phyloP scores from a whole-genome alignment of 2,888 invertebrate genomes.

The Drosophila koepferae region DNA sequence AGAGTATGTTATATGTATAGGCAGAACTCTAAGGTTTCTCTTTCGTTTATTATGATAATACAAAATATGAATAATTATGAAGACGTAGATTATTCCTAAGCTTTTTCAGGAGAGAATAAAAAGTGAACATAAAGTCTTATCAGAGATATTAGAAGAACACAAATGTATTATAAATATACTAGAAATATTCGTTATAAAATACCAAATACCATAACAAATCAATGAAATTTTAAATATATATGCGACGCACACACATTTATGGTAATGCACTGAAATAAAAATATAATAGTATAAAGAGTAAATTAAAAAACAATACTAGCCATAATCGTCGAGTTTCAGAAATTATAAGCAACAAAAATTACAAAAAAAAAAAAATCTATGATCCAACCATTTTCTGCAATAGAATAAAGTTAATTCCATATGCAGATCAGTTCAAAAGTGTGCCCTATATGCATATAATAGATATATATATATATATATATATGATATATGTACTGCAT shows the following conservation, averaged over 20 bases:
- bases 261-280: neutral
- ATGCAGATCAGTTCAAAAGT: neutral
- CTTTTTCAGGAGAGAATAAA: neutral
- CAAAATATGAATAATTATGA: too few species aligned
- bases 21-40: neutral
- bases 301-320: too few species aligned
- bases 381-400: too few species aligned
- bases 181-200: neutral
- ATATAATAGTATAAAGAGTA: neutral
- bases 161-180: neutral
- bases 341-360: too few species aligned
- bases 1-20: neutral
- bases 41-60: neutral
- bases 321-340: neutral
- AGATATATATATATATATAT: neutral
- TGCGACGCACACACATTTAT: too few species aligned
- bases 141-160: neutral
- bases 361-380: too few species aligned
- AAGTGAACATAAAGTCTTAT: neutral
- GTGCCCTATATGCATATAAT: neutral
- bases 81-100: too few species aligned
- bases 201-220: neutral
- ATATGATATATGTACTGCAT: neutral
- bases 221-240: neutral
- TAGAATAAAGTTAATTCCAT: too few species aligned